Evolutionary conservation across 2,888 invertebrate genomes (phyloP).

Genomic region (Azorinus chamasolen): DNA sequence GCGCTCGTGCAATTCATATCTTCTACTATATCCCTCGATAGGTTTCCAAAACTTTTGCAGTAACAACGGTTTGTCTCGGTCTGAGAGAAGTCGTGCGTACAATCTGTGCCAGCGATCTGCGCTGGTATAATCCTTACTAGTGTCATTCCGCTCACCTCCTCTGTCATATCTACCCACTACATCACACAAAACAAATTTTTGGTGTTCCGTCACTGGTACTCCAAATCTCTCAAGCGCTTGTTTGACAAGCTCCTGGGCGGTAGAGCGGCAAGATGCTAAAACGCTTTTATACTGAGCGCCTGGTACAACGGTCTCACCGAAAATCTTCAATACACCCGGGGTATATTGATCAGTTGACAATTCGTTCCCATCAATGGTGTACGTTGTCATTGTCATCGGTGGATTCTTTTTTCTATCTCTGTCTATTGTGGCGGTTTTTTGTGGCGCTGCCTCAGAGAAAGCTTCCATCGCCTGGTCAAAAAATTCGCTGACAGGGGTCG

Average conservation of each 20-base stretch:
- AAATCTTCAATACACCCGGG: conserved; percentile 82
- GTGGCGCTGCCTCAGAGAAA: conserved; percentile 17
- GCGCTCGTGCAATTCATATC: conserved; percentile 82
- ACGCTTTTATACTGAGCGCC: conserved; percentile 84
- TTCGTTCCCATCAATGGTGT: conserved; percentile 62
- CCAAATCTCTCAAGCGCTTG: conserved; percentile 82
- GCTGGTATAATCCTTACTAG: conserved; percentile 30
- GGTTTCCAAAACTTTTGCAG: conserved; percentile 84
- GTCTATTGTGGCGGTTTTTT: conserved; percentile 23
- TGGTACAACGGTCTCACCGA: conserved; percentile 79
- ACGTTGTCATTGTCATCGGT: conserved; percentile 18
- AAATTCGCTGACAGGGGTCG: conserved; percentile 39
- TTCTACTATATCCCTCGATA: conserved; percentile 78
- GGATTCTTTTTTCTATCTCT: conserved; percentile 29
- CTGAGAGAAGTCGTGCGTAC: conserved; percentile 76
- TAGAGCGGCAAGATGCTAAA: conserved; percentile 79
- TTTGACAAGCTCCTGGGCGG: conserved; percentile 80
- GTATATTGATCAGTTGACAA: conserved; percentile 79
- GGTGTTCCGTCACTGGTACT: conserved; percentile 65
- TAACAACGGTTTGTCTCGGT: conserved; percentile 80
- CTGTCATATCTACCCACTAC: conserved; percentile 74
- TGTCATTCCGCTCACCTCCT: conserved; percentile 14
- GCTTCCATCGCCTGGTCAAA: conserved; percentile 58
- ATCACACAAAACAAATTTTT: conserved; percentile 82
- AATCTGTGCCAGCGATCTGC: conserved; percentile 74